A percentile compares a stretch with the other conserved stretches of the same genome.
phyloP scores from a whole-genome alignment of 2,888 invertebrate species.

The Andrena haemorrhoa region DNA sequence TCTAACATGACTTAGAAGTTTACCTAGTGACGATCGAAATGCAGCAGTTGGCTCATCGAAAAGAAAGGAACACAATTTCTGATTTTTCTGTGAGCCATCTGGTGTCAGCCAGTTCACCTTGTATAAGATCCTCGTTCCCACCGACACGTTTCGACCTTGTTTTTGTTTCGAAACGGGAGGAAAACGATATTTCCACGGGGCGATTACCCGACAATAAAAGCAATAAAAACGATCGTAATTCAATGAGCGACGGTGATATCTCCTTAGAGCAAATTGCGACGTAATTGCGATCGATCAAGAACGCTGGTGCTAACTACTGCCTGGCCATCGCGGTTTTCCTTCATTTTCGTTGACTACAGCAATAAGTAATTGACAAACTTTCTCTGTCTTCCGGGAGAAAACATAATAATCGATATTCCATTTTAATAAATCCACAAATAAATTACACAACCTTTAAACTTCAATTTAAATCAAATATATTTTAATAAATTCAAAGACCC shows the following conservation, averaged over 20 bases:
- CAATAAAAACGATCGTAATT: slow-evolving; percentile 47
- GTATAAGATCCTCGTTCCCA: not conserved
- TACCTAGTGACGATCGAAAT: not conserved
- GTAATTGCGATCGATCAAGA: slow-evolving; percentile 60
- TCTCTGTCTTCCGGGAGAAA: not conserved
- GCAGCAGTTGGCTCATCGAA: not conserved
- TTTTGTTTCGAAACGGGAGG: not conserved
- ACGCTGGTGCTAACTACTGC: slow-evolving; percentile 36
- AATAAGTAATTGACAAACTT: not conserved
- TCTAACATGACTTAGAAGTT: not conserved
- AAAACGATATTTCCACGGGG: slow-evolving; percentile 4
- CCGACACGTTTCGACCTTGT: not conserved
- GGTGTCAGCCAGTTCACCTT: slow-evolving; percentile 16
- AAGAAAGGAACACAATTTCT: slow-evolving; percentile 8
- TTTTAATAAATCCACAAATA: too few relatives aligned
- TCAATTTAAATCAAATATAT: too few relatives aligned
- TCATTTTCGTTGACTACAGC: slow-evolving; percentile 15
- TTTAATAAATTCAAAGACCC: too few relatives aligned
- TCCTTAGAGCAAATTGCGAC: slow-evolving; percentile 30
- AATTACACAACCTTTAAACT: too few relatives aligned
- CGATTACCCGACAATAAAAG: slow-evolving; percentile 23
- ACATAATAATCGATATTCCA: too few relatives aligned
- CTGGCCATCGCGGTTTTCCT: not conserved
- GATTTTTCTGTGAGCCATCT: not conserved
- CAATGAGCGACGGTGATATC: slow-evolving; percentile 39